A percentile compares a stretch with the other conserved stretches of the same genome.
Evolutionary conservation across 2,113 vertebrate species (phyloP).

Genomic region (Todiramphus chloris): DNA sequence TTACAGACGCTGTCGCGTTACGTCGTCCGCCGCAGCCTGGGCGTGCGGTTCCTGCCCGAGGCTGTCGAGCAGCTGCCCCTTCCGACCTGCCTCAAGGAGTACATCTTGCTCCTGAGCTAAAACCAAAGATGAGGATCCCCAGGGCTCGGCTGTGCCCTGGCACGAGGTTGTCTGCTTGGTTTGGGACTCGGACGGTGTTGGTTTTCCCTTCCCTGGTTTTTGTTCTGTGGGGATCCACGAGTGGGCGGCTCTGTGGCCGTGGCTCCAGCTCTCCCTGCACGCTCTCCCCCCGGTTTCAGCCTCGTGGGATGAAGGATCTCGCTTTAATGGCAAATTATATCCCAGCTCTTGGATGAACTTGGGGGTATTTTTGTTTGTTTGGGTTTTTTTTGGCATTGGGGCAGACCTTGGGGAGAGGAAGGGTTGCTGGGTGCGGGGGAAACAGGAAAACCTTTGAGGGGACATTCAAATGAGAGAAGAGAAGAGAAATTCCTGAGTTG

Average conservation of each 20-base stretch:
- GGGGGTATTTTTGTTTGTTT: too few species aligned
- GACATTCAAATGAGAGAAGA: too few species aligned
- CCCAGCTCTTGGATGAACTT: background rate
- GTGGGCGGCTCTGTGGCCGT: background rate
- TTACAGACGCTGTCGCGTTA: constrained; percentile 87
- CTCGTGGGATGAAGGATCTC: fast-evolving
- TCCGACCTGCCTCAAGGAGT: constrained; percentile 90
- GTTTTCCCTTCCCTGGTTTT: background rate
- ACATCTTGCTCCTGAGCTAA: constrained; percentile 84
- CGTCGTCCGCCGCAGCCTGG: constrained; percentile 86
- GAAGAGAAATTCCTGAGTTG: background rate
- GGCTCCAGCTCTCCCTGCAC: background rate
- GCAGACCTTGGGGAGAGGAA: too few species aligned
- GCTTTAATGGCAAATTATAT: background rate
- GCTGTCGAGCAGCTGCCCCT: constrained; percentile 91
- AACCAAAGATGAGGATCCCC: too few species aligned
- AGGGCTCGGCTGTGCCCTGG: too few species aligned
- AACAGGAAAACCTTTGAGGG: too few species aligned
- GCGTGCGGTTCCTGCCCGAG: constrained; percentile 84
- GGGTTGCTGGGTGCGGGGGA: too few species aligned
- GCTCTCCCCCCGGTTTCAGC: background rate
- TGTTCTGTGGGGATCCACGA: too few species aligned
- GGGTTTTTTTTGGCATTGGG: too few species aligned
- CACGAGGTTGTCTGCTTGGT: too few species aligned
- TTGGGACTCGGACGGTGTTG: fast-evolving